Conservation (phyloP, 2,113 vertebrate genomes). For the Sitta europaea region DNA sequence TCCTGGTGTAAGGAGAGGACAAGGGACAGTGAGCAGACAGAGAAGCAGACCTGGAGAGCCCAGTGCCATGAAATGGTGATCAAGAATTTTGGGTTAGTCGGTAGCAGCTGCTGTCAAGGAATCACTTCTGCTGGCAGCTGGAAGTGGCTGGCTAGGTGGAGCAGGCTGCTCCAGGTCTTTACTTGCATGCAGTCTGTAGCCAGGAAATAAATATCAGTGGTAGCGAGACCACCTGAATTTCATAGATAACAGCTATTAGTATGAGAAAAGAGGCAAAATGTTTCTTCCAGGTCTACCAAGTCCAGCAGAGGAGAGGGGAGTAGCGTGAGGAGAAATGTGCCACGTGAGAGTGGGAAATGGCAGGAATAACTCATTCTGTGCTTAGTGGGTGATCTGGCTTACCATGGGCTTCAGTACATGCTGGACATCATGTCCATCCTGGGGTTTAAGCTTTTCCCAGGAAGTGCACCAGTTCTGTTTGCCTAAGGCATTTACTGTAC, state of each 20-base stretch:
- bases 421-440: neutral
- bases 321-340: neutral
- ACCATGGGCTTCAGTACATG: fast-evolving
- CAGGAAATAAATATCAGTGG: neutral
- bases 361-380: neutral
- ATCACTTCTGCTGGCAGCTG: neutral
- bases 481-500: neutral
- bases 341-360: fast-evolving
- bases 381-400: neutral
- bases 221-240: neutral
- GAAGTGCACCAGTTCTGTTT: neutral
- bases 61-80: neutral
- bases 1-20: neutral
- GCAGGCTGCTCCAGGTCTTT: neutral
- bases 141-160: neutral
- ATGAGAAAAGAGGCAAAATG: neutral
- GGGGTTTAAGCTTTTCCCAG: neutral
- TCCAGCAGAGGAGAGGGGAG: neutral
- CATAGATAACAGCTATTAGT: neutral
- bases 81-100: neutral
- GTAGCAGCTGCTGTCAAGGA: neutral
- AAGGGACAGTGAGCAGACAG: neutral
- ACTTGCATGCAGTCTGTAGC: neutral
- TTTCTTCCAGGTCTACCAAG: neutral
- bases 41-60: neutral